Percentiles rank a stretch among this genome's conserved stretches.
These are phyloP conservation scores for Lordiphosa collinella DNA, from an alignment of 1,140 invertebrate species.

Conservation along the genomic window DNA sequence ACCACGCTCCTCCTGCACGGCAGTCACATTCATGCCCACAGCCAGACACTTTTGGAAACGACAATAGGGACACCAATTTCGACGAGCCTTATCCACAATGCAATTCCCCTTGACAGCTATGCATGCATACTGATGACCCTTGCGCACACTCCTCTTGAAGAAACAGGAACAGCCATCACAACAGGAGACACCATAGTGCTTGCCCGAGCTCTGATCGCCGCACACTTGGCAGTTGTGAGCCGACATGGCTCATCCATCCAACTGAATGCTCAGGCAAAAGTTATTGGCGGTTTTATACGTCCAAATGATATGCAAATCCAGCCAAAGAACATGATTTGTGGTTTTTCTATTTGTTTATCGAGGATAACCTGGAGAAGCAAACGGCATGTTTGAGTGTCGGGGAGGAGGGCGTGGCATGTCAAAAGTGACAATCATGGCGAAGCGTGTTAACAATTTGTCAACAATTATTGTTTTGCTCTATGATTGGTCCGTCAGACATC, in stretches of 20 bases:
- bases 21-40: slow-evolving; percentile 89
- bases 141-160: slow-evolving; percentile 90
- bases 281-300: slow-evolving; percentile 59
- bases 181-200: slow-evolving; percentile 92
- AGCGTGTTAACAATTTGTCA: slow-evolving; percentile 77
- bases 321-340: slow-evolving; percentile 62
- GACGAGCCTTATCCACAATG: slow-evolving; percentile 88
- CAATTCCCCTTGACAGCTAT: slow-evolving; percentile 88
- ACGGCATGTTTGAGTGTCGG: slow-evolving; percentile 7
- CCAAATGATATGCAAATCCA: slow-evolving; percentile 77
- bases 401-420: slow-evolving; percentile 53
- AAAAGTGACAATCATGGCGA: slow-evolving; percentile 70
- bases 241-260: slow-evolving; percentile 35
- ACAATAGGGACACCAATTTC: slow-evolving; percentile 94
- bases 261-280: slow-evolving; percentile 7
- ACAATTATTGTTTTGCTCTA: slow-evolving; percentile 78
- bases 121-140: slow-evolving; percentile 86
- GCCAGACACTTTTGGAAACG: slow-evolving; percentile 88
- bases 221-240: slow-evolving; percentile 85
- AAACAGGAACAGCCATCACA: slow-evolving; percentile 95
- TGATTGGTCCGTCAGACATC: slow-evolving; percentile 48
- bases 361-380: slow-evolving; percentile 20
- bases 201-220: slow-evolving; percentile 92
- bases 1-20: slow-evolving; percentile 90
- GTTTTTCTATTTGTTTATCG: slow-evolving; percentile 57